These are phyloP conservation scores for Dryadula phaetusa DNA, from an alignment of 2,888 invertebrate species.

Conservation along the genomic window DNA sequence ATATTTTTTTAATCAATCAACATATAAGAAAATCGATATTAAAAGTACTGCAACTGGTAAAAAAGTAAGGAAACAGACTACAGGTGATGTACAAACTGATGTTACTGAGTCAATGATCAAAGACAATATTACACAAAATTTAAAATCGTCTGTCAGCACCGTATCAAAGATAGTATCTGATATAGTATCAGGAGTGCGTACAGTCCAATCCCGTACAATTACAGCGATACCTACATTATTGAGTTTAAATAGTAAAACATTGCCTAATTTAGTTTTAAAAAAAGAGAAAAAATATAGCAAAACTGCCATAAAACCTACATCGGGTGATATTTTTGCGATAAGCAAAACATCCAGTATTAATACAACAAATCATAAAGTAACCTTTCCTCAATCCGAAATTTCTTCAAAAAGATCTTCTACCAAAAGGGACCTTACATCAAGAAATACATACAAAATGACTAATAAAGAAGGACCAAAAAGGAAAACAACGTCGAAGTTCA, in stretches of 20 bases:
- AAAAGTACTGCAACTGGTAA: neutral
- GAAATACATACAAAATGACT: neutral
- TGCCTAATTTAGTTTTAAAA: neutral
- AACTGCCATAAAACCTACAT: neutral
- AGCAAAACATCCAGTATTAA: neutral
- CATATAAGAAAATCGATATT: neutral
- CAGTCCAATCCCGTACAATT: neutral
- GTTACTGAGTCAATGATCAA: neutral
- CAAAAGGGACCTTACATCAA: neutral
- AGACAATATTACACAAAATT: neutral
- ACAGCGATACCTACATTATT: neutral
- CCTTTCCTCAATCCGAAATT: neutral
- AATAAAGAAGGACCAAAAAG: constrained; percentile 24
- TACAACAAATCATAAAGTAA: neutral
- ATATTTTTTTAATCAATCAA: neutral
- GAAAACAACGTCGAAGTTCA: constrained; percentile 29
- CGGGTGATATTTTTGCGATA: no score
- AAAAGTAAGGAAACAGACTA: neutral
- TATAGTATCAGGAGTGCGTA: neutral
- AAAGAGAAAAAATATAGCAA: neutral
- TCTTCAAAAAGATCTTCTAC: neutral
- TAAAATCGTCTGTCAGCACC: neutral
- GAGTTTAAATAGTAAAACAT: neutral
- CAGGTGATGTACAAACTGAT: neutral
- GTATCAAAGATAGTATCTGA: neutral